Base-by-base conservation (phyloP, 1,140 invertebrate genomes). In the Drosophila bipectinata region DNA sequence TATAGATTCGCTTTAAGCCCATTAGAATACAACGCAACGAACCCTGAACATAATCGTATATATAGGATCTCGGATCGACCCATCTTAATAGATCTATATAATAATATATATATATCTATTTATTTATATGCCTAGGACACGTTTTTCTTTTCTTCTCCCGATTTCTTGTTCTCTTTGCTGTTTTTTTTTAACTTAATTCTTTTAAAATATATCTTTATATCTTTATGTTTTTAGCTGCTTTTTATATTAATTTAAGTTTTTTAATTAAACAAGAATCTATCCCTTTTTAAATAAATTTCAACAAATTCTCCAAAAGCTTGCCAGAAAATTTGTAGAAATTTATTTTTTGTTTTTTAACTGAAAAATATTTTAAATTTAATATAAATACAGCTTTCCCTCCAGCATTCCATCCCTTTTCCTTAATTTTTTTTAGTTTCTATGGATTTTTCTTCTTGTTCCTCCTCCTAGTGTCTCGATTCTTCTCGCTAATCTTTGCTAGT, bases 121-220 rank as follows among this genome's bases (percentile, higher is more conserved):
- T n/a, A n/a, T 15, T 56, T 26, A 10, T 44, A 47, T 47, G 56
- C 44, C 56, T 48, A 58, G 44, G 56, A 58, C 44, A 58, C 44
- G 28, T 34, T 24, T 34, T 30, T 37, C 3, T 32, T 9, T 9
- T 8, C 30, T 32, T 12, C 10, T 10, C 18, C 18, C 14, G 4
- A 9, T 24, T 24, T 47, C 44, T 47, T 21, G 44, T 24, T 47
- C 44, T 47, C n/a, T 47, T 47, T 47, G 44, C 44, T 47, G 18
- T 47, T 47, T 7, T 28, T 28, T 37, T 37, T 41, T 21, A 3
- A 15, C 41, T 45, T 45, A n/a, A 41, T 41, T 0, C 39, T 18
- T 18, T 14, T 15, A 44, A 44, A 44, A 15, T 18, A 15, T 44
- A 44, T 44, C n/a, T n/a, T 9, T 14, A 41, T 14, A 41, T 14